Base-by-base conservation (phyloP, 1,140 invertebrate genomes). In the Batillaria attramentaria region DNA sequence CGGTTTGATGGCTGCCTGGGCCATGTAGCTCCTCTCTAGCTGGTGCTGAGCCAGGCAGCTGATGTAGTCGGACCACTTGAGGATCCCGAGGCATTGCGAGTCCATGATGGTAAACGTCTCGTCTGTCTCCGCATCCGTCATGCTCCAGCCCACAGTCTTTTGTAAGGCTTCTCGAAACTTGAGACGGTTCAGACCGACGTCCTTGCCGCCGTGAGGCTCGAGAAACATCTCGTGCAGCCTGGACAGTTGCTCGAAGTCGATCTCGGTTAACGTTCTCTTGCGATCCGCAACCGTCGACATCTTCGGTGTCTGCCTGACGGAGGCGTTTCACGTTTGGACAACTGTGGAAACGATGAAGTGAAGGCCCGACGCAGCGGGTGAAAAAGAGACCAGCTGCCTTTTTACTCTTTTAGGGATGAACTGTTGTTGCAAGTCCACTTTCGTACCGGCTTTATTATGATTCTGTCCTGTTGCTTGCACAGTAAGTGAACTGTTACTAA, bases 51-150 rank as follows among this genome's bases (percentile, higher is more conserved):
- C 42, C 33, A 75, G 20, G 37, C 57, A 42, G 13, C 20, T 62
- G 73, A 75, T 62, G 57, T 62, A 75, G 54, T 75, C 54, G 6
- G 28, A 0, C 73, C 73, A 75, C 4, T 6, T n/a, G 16, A 75
- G 31, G 31, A 28, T 24, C 35, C 57, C 54, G 54, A 37, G 1
- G 0, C 24, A 3, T 24, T 42, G n/a, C 18, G n/a, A 8, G 69
- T 90, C 89, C 3, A 89, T 85, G 77, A 87, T 87, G 86, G 86
- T 87, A 70, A 89, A 89, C 3, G 88, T 46, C 6, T 83, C 31
- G 68, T 89, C 82, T 35, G 87, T 76, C 75, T 89, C 84, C 5
- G 84, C 76, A 16, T 84, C 77, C 20, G 79, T 83, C n/a, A 87
- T 76, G 31, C 81, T 69, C 16, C 76, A 75, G 3, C 86, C 86